A percentile compares a stretch with the other conserved stretches of the same genome.
phyloP scores from a whole-genome alignment of 1,140 invertebrate species.

The Choristoneura fumiferana region DNA sequence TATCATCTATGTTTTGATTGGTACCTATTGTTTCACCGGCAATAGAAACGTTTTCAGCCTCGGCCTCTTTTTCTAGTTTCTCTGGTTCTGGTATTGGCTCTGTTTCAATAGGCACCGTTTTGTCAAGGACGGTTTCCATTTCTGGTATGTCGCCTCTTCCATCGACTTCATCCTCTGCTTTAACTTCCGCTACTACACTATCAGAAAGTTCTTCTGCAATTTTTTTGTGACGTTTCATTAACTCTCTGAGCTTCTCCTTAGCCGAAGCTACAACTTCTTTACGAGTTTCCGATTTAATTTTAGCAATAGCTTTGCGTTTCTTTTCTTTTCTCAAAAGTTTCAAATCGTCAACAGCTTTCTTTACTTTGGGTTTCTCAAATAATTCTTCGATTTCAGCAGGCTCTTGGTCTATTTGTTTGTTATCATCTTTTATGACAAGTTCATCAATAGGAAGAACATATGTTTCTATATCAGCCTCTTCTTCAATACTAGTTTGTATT shows the following conservation, averaged over 20 bases:
- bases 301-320: slow-evolving; percentile 63
- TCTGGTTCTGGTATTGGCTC: too few relatives aligned
- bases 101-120: slow-evolving; percentile 18
- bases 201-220: slow-evolving; percentile 61
- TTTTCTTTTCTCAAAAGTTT: slow-evolving; percentile 51
- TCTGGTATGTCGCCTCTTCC: slow-evolving; percentile 61
- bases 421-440: neutral
- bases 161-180: slow-evolving; percentile 35
- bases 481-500: slow-evolving; percentile 13
- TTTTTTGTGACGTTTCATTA: slow-evolving; percentile 74
- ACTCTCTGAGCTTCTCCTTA: slow-evolving; percentile 75
- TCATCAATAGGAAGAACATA: slow-evolving; percentile 25
- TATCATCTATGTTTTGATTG: slow-evolving; percentile 67
- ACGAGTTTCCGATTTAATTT: slow-evolving; percentile 69
- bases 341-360: slow-evolving; percentile 52
- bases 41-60: too few relatives aligned
- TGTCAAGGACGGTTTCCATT: neutral
- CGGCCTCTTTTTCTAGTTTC: neutral
- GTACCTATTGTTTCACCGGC: slow-evolving; percentile 27
- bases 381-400: slow-evolving; percentile 9
- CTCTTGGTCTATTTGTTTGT: slow-evolving; percentile 13
- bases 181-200: slow-evolving; percentile 41
- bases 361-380: slow-evolving; percentile 36
- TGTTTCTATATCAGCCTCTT: slow-evolving; percentile 21
- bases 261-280: slow-evolving; percentile 70